These are phyloP conservation scores for Lepidurus apus DNA, from an alignment of 1,140 invertebrate species.

Conservation along the genomic window DNA sequence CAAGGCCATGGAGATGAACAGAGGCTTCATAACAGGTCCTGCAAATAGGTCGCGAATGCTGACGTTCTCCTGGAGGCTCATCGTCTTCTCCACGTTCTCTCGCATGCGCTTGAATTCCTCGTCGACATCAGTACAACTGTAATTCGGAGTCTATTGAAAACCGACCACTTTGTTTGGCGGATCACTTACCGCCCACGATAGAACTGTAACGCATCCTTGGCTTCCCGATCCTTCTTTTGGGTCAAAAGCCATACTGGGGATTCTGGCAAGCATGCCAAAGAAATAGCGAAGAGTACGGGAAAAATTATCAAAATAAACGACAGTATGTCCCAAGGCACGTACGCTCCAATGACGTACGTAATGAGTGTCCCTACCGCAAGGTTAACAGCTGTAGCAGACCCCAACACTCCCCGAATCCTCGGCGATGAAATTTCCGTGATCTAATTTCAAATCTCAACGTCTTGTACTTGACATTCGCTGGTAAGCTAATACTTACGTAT, in stretches of 20 bases:
- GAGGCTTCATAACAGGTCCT: conserved; percentile 8
- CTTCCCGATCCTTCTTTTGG: conserved; percentile 45
- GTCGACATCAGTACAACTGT: not conserved
- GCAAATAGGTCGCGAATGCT: not conserved
- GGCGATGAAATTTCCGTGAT: conserved; percentile 61
- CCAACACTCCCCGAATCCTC: conserved; percentile 64
- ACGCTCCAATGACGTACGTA: conserved; percentile 48
- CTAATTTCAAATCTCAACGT: conserved; percentile 44
- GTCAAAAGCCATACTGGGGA: too few species aligned
- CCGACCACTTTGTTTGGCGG: not conserved
- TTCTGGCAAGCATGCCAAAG: conserved; percentile 48
- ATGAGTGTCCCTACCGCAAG: conserved; percentile 68
- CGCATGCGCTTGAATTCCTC: conserved; percentile 3
- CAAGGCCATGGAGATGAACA: conserved; percentile 43
- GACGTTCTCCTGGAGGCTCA: not conserved
- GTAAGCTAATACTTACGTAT: conserved; percentile 50
- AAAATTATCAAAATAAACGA: conserved; percentile 58
- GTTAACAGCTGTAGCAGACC: conserved; percentile 73
- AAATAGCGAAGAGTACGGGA: conserved; percentile 55
- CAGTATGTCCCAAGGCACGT: conserved; percentile 58
- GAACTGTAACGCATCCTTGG: conserved; percentile 40
- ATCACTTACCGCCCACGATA: conserved; percentile 42
- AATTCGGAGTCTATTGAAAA: not conserved
- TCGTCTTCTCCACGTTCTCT: conserved; percentile 2
- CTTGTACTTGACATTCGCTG: not conserved